Percentiles rank a stretch among this genome's conserved stretches.
These are phyloP conservation scores for Gnatocerus cornutus DNA, from an alignment of 2,888 invertebrate genomes.

Conservation along the genomic window DNA sequence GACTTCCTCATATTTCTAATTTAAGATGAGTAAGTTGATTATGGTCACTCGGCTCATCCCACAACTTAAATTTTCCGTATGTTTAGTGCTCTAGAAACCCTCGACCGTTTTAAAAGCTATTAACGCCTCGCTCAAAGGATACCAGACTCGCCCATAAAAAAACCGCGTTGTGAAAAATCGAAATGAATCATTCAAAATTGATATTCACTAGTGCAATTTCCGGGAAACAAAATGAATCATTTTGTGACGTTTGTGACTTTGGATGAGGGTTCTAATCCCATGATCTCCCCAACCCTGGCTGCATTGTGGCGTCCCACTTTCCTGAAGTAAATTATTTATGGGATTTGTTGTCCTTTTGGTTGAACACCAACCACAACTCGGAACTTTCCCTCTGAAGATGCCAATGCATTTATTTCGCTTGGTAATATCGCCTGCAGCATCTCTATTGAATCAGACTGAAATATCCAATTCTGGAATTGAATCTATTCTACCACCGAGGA, in stretches of 20 bases:
- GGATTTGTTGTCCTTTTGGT: conserved; percentile 19
- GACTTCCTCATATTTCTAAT: not conserved
- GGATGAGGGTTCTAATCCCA: conserved; percentile 1
- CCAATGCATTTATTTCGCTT: conserved; percentile 21
- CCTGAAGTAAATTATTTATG: conserved; percentile 28
- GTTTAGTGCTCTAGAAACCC: not conserved
- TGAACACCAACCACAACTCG: not conserved
- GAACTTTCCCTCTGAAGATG: not conserved
- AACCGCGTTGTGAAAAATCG: not conserved
- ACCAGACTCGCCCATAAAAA: not conserved
- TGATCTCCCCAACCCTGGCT: not conserved
- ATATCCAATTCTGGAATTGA: conserved; percentile 5
- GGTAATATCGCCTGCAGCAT: conserved; percentile 2
- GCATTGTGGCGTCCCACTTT: conserved; percentile 1
- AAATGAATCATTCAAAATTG: conserved; percentile 7
- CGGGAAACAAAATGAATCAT: not conserved
- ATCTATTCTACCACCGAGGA: not conserved
- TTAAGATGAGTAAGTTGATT: not conserved
- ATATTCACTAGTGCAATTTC: not conserved
- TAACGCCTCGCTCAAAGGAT: conserved; percentile 7
- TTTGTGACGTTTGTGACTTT: not conserved
- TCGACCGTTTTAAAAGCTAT: conserved; percentile 1
- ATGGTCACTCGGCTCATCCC: conserved; percentile 2
- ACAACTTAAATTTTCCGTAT: not conserved
- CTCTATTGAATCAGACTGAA: conserved; percentile 15